A percentile compares a stretch with the other conserved stretches of the same genome.
Conservation (phyloP, 2,888 invertebrate species). For the Hirtodrosophila duncani region DNA sequence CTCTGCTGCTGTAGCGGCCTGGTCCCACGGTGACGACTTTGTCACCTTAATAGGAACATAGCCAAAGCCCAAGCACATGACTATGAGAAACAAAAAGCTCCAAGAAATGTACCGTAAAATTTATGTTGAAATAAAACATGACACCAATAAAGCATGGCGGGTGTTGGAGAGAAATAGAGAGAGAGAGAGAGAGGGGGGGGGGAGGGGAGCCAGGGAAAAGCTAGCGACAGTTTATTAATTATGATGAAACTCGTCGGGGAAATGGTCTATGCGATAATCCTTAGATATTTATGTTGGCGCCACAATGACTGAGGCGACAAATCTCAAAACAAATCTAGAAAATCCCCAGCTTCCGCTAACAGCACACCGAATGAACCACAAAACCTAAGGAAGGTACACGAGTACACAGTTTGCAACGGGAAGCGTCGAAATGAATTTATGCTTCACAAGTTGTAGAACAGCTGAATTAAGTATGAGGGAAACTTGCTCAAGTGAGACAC, state of each 20-base stretch:
- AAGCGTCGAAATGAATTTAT: too few relatives aligned
- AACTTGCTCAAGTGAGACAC: too few relatives aligned
- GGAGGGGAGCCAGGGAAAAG: neutral
- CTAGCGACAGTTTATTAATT: constrained; percentile 52
- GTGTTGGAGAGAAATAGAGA: constrained; percentile 1
- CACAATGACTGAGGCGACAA: constrained; percentile 49
- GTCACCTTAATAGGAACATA: too few relatives aligned
- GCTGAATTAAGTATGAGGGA: too few relatives aligned
- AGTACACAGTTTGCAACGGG: too few relatives aligned
- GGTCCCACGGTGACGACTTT: too few relatives aligned
- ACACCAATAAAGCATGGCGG: constrained; percentile 35
- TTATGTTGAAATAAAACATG: constrained; percentile 61
- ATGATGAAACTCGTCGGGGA: constrained; percentile 41
- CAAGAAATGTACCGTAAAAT: constrained; percentile 46
- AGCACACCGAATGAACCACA: too few relatives aligned
- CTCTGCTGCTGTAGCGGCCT: neutral
- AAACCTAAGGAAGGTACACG: too few relatives aligned
- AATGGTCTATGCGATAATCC: constrained; percentile 44
- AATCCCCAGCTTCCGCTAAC: constrained; percentile 37
- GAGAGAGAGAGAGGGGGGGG: constrained; percentile 3
- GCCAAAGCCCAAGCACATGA: too few relatives aligned
- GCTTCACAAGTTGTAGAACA: too few relatives aligned
- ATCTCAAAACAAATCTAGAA: constrained; percentile 33
- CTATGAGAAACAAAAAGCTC: constrained; percentile 9
- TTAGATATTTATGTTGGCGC: constrained; percentile 57